Evolutionary conservation across 2,113 vertebrate species (phyloP), one percentile per base, ranked within the genome.

Genomic region (Suncus etruscus): DNA sequence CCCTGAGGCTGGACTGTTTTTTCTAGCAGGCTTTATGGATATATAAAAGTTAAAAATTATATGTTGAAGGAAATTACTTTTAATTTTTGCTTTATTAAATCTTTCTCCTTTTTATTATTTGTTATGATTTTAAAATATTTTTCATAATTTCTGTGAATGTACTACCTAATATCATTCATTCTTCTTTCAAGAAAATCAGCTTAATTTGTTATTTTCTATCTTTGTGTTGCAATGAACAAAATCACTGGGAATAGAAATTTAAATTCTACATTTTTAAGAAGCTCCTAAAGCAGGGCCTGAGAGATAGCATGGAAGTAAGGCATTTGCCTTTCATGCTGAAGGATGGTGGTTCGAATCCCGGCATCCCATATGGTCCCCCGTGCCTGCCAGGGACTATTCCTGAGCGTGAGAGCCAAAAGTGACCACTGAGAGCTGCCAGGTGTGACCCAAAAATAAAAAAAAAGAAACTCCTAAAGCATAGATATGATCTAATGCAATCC

Each of bases 161-260:
- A 11, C 12, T 22, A 6, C 6, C 6, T 45, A 81, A 54, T 76
- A 27, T 12, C 29, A 63, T 74, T 84, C 10, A 27, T 83, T 54
- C 66, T 77, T 10, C 58, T 78, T 84, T 87, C 6, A 16, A 72
- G n/a, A 18, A 72, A 94, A 87, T 8, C 14, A 84, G 73, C 8
- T 80, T 79, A 86, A 78, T 88, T 94, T 25, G 45, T 6, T 72
- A 2, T 84, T 86, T 50, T 84, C 87, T 75, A 87, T 25, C 31
- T 51, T 25, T 50, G 22, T 85, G 22, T 76, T 58, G 89, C 87
- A 82, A 48, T 73, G 7, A 29, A 11, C 6, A 6, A 25, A 18
- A 15, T 47, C 84, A 18, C 7, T 32, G 7, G 14, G 54, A 90
- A 51, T 85, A 69, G 51, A 31, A 74, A 51, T 75, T 50, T 75